phyloP scores from a whole-genome alignment of 2,113 vertebrate species.

The Proterorhinus semilunaris region DNA sequence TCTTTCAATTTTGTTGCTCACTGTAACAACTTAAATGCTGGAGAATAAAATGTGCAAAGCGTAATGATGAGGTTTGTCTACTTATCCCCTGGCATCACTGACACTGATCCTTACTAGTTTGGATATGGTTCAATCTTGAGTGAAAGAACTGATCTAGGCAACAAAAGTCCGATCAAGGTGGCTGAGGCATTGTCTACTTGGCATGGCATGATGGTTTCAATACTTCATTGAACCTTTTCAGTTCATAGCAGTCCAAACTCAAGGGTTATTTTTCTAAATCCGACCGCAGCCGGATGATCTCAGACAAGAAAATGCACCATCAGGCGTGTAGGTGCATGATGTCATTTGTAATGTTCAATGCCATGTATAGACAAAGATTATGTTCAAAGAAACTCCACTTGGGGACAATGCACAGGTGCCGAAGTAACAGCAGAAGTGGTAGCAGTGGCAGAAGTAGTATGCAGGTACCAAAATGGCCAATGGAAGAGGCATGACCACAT shows the following conservation, averaged over 20 bases:
- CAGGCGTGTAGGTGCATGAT: conserved; percentile 23
- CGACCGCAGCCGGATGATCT: conserved; percentile 21
- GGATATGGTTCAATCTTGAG: conserved; percentile 81
- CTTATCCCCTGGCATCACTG: conserved; percentile 85
- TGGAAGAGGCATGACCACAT: conserved; percentile 73
- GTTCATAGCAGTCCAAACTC: conserved; percentile 31
- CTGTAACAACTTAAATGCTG: conserved; percentile 34
- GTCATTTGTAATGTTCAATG: conserved; percentile 17
- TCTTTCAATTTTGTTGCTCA: conserved; percentile 20
- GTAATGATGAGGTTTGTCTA: conserved; percentile 56
- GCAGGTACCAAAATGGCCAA: conserved; percentile 72
- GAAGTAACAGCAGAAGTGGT: conserved; percentile 59
- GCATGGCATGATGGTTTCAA: conserved; percentile 70
- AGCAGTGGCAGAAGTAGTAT: conserved; percentile 64
- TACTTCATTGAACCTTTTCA: conserved; percentile 49
- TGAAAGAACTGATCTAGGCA: conserved; percentile 87
- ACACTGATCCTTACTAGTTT: conserved; percentile 84
- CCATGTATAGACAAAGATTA: neutral
- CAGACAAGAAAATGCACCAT: conserved; percentile 15
- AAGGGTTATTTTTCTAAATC: conserved; percentile 38
- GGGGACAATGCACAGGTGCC: conserved; percentile 69
- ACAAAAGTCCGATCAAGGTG: conserved; percentile 86
- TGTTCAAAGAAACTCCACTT: conserved; percentile 19
- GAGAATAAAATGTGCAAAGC: conserved; percentile 41
- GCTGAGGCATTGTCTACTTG: conserved; percentile 76